Evolutionary conservation across 2,888 invertebrate genomes (phyloP).

Genomic region (Iphiclides podalirius): DNA sequence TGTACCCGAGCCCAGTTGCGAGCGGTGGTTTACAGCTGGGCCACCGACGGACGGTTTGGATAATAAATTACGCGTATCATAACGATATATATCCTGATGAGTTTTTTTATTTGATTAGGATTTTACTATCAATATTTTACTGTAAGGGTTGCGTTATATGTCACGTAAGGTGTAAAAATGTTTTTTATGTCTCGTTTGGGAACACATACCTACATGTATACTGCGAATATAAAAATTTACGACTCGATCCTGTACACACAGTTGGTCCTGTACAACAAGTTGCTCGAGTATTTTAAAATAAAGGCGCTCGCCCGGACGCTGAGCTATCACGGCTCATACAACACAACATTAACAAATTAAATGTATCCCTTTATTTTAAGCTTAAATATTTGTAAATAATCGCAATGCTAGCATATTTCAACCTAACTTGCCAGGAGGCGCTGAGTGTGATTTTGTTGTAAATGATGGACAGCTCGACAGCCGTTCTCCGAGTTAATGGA

Average conservation of each 20-base stretch:
- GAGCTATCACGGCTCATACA: too few relatives aligned
- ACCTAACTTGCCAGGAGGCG: too few relatives aligned
- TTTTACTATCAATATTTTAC: conserved; percentile 29
- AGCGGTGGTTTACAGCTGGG: conserved; percentile 40
- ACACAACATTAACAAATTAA: too few relatives aligned
- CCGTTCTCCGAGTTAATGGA: conserved; percentile 51
- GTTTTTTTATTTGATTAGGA: conserved; percentile 39
- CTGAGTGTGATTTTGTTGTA: conserved; percentile 30
- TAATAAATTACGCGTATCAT: conserved; percentile 44
- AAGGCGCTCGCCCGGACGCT: too few relatives aligned
- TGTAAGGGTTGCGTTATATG: conserved; percentile 28
- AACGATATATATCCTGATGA: conserved; percentile 38
- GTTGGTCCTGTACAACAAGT: too few relatives aligned
- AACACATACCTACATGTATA: conserved; percentile 16
- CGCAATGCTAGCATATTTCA: too few relatives aligned
- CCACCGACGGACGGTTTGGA: conserved; percentile 35
- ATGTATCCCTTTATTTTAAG: too few relatives aligned
- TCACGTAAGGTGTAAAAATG: conserved; percentile 22
- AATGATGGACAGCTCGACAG: conserved; percentile 50
- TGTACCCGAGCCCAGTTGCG: conserved; percentile 39
- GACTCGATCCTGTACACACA: background rate
- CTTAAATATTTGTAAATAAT: too few relatives aligned
- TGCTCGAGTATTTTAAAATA: too few relatives aligned
- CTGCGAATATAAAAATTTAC: conserved; percentile 17
- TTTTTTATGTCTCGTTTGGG: conserved; percentile 19